Evolutionary conservation across 2,888 invertebrate genomes (phyloP).

Genomic region (Halictus quadricinctus): DNA sequence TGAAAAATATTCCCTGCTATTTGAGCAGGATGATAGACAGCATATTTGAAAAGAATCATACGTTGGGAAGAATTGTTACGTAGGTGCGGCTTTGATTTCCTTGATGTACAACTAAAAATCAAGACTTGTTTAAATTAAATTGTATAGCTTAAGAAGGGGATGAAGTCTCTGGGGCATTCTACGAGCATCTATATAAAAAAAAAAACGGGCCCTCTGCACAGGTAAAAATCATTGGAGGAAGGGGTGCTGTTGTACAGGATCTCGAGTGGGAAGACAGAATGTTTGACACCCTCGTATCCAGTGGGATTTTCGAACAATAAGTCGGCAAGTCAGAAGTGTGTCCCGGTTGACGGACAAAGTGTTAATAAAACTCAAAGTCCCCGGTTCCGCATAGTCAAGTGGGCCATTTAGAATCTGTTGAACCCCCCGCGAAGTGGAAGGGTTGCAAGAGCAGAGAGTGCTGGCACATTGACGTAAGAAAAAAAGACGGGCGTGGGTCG

Average conservation of each 20-base stretch:
- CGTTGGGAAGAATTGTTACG: not conserved
- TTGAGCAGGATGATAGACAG: too few relatives aligned
- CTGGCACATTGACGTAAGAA: slow-evolving; percentile 16
- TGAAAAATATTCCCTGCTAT: not conserved
- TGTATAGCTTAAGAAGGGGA: not conserved
- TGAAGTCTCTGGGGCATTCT: not conserved
- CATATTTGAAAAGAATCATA: too few relatives aligned
- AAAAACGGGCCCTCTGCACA: not conserved
- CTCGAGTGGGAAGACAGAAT: not conserved
- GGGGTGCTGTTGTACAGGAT: not conserved
- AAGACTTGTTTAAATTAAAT: not conserved
- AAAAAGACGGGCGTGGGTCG: slow-evolving; percentile 16
- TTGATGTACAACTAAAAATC: not conserved
- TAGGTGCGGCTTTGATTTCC: too few relatives aligned
- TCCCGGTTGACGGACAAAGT: slow-evolving; percentile 5
- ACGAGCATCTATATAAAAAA: too few relatives aligned
- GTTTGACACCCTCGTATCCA: not conserved
- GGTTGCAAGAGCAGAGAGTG: not conserved
- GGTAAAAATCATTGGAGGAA: not conserved
- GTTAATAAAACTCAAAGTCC: slow-evolving; percentile 13
- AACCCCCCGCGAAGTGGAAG: not conserved
- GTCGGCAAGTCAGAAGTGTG: not conserved
- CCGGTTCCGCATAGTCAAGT: not conserved
- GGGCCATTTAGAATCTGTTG: slow-evolving; percentile 29
- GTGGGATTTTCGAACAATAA: slow-evolving; percentile 4